Evolutionary conservation across 35 echinoderm and acorn worm species (phyloP), one percentile per base, ranked within the genome.

Genomic region (Hemicentrotus pulcherrimus): DNA sequence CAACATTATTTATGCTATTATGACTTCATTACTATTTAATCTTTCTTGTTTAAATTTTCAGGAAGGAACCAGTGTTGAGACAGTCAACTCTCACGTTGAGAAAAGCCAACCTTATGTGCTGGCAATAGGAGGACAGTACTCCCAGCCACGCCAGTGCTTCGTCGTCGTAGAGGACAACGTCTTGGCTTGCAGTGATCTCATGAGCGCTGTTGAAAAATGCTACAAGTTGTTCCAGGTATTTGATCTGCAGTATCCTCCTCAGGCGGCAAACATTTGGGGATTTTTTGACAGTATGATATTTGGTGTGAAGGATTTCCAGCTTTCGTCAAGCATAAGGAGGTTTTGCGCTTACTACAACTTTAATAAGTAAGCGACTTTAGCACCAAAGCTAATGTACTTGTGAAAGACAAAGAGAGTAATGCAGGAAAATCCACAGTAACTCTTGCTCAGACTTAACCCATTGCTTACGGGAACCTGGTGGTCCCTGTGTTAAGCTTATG

Each of bases 61-160:
- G 85, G 22, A 86, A 86, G 85, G 85, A 86, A 86, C 85, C 22
- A 32, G 32, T 32, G 85, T 86, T 30, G 85, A 86, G 4, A 15
- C 6, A 6, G 6, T 30, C 4, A 30, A 86, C 4, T 6, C 4
- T 6, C 32, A 28, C 22, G 24, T 28, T 5, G 32, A 48, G 47
- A 46, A 92, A 92, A 86, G 85, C 85, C 22, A 86, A 24, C 85
- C 85, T 28, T 86, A 86, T 32, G 85, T 86, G 85, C 15, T 86
- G 85, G 85, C 32, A 32, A 86, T 86, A 30, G 6, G 85, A 6
- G 85, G 85, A 28, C 6, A 4, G 6, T 86, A 86, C 85, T 28
- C 85, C 6, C 85, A 86, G 85, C 85, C 32, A 4, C 85, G 85
- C 24, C 85, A 86, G 24, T 30, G 85, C 85, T 86, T 86, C n/a